Evolutionary conservation across 2,888 invertebrate genomes (phyloP).

Genomic region (Andrena bicolor): DNA sequence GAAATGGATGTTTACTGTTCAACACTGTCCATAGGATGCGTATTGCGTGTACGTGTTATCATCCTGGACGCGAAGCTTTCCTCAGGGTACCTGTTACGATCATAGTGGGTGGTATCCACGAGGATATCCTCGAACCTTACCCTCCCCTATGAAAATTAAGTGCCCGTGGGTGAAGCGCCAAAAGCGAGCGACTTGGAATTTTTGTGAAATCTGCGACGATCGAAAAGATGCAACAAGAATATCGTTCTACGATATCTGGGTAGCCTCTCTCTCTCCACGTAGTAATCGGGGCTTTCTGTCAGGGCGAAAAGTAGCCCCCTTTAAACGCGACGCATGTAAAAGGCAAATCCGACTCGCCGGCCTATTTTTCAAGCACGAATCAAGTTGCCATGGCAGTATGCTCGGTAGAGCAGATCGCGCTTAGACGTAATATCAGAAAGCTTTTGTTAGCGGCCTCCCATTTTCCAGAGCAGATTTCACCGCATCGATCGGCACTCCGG

Average conservation of each 20-base stretch:
- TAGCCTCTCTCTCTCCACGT: neutral
- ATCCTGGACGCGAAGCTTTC: slow-evolving; percentile 3
- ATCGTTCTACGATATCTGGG: neutral
- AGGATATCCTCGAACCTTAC: neutral
- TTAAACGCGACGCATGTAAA: slow-evolving; percentile 29
- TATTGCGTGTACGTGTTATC: slow-evolving; percentile 17
- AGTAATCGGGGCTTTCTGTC: neutral
- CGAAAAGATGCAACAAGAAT: neutral
- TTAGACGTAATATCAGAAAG: slow-evolving; percentile 42
- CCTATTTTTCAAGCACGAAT: slow-evolving; percentile 59
- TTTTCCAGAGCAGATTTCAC: slow-evolving; percentile 35
- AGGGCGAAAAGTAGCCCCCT: slow-evolving; percentile 7
- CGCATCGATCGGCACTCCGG: slow-evolving; percentile 39
- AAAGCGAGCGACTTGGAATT: neutral
- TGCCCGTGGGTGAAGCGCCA: neutral
- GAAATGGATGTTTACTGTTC: slow-evolving; percentile 57
- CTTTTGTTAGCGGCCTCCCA: slow-evolving; percentile 41
- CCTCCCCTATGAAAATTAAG: neutral
- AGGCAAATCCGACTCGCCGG: slow-evolving; percentile 48
- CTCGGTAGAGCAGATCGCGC: slow-evolving; percentile 30
- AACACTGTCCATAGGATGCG: slow-evolving; percentile 25
- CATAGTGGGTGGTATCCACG: neutral
- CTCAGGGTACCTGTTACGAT: neutral
- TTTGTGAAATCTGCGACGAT: neutral
- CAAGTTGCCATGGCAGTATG: slow-evolving; percentile 34